Conservation (phyloP, 2,888 invertebrate species). For the Leptinotarsa juncta region DNA sequence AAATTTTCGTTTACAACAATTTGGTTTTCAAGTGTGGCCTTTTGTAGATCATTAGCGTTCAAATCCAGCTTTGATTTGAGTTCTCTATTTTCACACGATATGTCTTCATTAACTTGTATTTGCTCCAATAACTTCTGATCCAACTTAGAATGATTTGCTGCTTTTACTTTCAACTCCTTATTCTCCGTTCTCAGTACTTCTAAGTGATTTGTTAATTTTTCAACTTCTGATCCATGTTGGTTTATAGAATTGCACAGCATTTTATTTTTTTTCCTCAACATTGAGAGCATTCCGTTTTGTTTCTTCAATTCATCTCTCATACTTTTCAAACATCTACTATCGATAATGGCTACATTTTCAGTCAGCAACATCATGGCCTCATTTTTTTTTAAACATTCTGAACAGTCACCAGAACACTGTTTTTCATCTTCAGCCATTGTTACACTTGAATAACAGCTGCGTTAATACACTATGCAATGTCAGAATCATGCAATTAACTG, state of each 20-base stretch:
- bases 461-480: too few species aligned
- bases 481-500: too few species aligned
- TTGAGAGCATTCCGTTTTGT: neutral
- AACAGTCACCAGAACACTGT: too few species aligned
- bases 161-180: neutral
- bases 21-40: neutral
- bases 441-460: too few species aligned
- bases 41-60: too few species aligned
- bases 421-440: too few species aligned
- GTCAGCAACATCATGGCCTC: too few species aligned
- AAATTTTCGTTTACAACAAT: neutral
- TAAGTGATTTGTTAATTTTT: neutral
- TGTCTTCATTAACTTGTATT: neutral
- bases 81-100: neutral
- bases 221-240: constrained; percentile 7
- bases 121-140: neutral
- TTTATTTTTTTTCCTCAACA: neutral
- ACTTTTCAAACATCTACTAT: neutral
- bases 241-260: neutral
- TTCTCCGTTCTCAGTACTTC: neutral
- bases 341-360: neutral
- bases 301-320: neutral
- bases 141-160: neutral
- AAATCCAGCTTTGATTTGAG: neutral
- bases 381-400: too few species aligned